phyloP scores from a whole-genome alignment of 2,888 invertebrate genomes.

The Tholera decimalis region DNA sequence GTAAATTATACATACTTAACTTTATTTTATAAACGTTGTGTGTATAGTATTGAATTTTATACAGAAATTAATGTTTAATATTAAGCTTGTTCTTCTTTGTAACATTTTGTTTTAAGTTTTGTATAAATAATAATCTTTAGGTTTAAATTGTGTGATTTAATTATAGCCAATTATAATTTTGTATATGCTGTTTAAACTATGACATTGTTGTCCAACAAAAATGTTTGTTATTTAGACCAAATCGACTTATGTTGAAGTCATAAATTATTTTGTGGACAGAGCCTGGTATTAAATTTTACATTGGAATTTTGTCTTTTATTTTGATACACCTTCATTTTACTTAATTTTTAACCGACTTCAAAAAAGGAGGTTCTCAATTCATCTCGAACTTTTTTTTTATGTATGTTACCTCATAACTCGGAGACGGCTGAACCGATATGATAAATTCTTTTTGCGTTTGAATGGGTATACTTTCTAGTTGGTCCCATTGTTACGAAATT shows the following conservation, averaged over 20 bases:
- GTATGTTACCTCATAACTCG: too few species aligned
- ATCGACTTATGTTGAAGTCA: slow-evolving; percentile 68
- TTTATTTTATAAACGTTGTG: slow-evolving; percentile 67
- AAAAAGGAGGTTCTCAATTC: too few species aligned
- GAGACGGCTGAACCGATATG: too few species aligned
- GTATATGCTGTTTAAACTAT: slow-evolving; percentile 67
- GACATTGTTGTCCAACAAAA: slow-evolving; percentile 64
- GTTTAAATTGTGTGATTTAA: slow-evolving; percentile 76
- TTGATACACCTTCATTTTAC: slow-evolving; percentile 1
- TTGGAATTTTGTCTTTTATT: slow-evolving; percentile 60
- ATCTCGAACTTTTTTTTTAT: too few species aligned
- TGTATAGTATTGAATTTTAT: slow-evolving; percentile 85
- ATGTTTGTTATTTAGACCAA: slow-evolving; percentile 64
- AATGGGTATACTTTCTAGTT: too few species aligned
- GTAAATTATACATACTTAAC: slow-evolving; percentile 52
- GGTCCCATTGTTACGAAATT: too few species aligned
- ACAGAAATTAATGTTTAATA: slow-evolving; percentile 68
- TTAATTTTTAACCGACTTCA: too few species aligned
- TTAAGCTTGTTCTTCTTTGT: slow-evolving; percentile 60
- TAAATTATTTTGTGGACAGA: slow-evolving; percentile 79
- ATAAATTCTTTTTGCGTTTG: too few species aligned
- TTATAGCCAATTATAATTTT: slow-evolving; percentile 66
- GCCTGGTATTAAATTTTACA: slow-evolving; percentile 81
- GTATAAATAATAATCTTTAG: slow-evolving; percentile 66
- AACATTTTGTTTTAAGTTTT: slow-evolving; percentile 62